These are phyloP conservation scores for Watsonalla binaria DNA, from an alignment of 2,888 invertebrate genomes.

Conservation along the genomic window DNA sequence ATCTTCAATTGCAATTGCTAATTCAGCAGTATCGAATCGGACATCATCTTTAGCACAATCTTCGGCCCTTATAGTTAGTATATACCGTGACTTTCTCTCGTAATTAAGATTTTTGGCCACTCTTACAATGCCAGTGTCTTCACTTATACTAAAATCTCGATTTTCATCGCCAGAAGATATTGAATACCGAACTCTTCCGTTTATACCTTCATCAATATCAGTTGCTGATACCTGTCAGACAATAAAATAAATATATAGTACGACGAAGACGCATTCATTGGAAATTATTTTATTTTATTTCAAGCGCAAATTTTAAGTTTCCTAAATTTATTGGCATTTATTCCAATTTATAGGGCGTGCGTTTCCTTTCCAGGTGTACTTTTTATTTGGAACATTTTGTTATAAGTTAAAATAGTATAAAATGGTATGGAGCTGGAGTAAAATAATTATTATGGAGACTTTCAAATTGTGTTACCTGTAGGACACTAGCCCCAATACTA, in stretches of 20 bases:
- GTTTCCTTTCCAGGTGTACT: too few species aligned
- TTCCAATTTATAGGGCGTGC: too few species aligned
- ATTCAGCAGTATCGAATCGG: constrained; percentile 87
- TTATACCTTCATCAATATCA: constrained; percentile 91
- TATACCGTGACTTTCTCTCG: constrained; percentile 91
- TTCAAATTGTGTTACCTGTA: constrained; percentile 81
- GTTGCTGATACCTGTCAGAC: constrained; percentile 87
- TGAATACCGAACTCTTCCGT: constrained; percentile 94
- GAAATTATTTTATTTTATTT: constrained; percentile 2
- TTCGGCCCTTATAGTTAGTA: constrained; percentile 91
- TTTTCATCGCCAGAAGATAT: constrained; percentile 94
- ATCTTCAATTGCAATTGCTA: constrained; percentile 91
- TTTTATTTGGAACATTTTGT: too few species aligned
- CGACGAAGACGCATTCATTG: neutral
- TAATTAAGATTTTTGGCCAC: constrained; percentile 96
- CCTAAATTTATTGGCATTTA: too few species aligned
- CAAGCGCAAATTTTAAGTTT: neutral
- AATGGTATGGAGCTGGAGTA: too few species aligned
- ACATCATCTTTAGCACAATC: constrained; percentile 88
- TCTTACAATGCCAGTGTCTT: constrained; percentile 93
- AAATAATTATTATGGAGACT: too few species aligned
- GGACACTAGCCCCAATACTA: constrained; percentile 93
- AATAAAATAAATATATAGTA: constrained; percentile 4
- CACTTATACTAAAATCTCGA: constrained; percentile 93
- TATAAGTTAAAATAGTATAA: too few species aligned